Evolutionary conservation across 2,888 invertebrate species (phyloP).

Genomic region (Melanchra persicariae): DNA sequence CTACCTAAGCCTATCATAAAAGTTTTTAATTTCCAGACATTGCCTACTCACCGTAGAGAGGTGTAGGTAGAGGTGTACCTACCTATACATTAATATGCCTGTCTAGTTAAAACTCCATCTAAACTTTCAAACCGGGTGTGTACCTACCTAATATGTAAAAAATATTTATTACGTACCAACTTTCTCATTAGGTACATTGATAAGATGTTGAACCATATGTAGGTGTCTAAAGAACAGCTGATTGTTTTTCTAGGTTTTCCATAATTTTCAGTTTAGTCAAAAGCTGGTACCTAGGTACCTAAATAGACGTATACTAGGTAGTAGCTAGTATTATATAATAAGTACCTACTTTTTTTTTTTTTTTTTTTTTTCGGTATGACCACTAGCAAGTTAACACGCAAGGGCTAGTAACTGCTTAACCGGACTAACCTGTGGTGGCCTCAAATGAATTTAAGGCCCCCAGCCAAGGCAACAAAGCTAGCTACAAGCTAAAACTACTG

Average conservation of each 20-base stretch:
- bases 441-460: too few relatives aligned
- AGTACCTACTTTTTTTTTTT: too few relatives aligned
- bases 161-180: background rate
- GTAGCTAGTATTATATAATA: too few relatives aligned
- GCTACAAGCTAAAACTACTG: too few relatives aligned
- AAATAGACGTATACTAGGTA: too few relatives aligned
- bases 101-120: background rate
- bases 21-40: constrained; percentile 2
- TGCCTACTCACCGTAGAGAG: background rate
- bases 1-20: background rate
- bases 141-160: too few relatives aligned
- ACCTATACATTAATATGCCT: background rate
- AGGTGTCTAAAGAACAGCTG: background rate
- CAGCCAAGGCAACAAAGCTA: too few relatives aligned
- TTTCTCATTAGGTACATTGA: background rate
- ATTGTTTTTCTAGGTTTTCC: background rate
- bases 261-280: background rate
- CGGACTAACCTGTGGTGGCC: too few relatives aligned
- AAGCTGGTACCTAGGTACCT: too few relatives aligned
- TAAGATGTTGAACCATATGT: background rate
- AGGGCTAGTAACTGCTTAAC: too few relatives aligned
- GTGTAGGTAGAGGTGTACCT: background rate
- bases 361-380: too few relatives aligned
- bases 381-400: too few relatives aligned
- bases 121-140: background rate